Conservation (phyloP, 2,113 vertebrate genomes). For the Anseranas semipalmata region DNA sequence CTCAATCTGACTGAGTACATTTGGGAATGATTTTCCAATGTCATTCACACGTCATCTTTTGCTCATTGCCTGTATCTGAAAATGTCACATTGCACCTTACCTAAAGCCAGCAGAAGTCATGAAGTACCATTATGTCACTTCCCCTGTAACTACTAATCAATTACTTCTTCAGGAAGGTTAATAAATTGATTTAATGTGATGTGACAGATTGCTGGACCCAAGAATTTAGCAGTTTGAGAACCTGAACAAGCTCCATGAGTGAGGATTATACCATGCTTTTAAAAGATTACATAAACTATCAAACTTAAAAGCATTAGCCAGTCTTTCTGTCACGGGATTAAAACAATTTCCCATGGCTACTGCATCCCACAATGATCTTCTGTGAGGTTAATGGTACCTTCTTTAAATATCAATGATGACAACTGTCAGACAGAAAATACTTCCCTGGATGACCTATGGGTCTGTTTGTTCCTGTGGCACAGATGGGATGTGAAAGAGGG, state of each 20-base stretch:
- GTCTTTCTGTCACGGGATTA: neutral
- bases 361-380: neutral
- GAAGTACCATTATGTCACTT: constrained; percentile 4
- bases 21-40: neutral
- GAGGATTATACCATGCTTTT: neutral
- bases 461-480: neutral
- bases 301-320: neutral
- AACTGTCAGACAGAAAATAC: neutral
- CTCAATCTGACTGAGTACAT: neutral
- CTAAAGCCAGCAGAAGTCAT: neutral
- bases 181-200: neutral
- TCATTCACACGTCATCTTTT: neutral
- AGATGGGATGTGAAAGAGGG: neutral
- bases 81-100: neutral
- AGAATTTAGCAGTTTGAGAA: neutral
- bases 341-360: neutral
- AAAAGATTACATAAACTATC: neutral
- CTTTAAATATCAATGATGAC: neutral
- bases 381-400: neutral
- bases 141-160: neutral
- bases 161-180: neutral
- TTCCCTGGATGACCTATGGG: neutral
- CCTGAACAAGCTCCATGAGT: neutral
- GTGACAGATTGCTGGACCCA: neutral
- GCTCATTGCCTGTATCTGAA: neutral